phyloP scores from a whole-genome alignment of 2,113 vertebrate genomes.

The Amblyopsis rosae region DNA sequence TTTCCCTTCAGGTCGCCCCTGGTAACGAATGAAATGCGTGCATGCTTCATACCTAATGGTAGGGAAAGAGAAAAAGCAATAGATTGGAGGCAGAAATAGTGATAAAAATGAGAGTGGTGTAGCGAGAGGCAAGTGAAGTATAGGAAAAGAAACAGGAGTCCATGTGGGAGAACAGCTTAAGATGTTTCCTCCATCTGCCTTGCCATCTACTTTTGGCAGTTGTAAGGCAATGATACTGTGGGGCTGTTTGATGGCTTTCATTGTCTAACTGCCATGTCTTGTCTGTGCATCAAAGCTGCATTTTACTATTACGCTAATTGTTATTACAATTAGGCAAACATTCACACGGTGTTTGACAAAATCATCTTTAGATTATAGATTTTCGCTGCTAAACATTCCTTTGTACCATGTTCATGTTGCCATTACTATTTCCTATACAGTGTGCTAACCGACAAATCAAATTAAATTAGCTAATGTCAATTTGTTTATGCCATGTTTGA shows the following conservation, averaged over 20 bases:
- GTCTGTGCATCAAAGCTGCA: slow-evolving; percentile 15
- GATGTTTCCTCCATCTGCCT: slow-evolving; percentile 16
- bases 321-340: too few species aligned
- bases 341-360: too few species aligned
- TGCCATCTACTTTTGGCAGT: slow-evolving; percentile 13
- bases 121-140: neutral
- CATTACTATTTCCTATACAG: too few species aligned
- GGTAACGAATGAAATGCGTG: slow-evolving; percentile 73
- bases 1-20: slow-evolving; percentile 75
- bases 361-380: too few species aligned
- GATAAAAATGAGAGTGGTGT: neutral
- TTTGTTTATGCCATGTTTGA: too few species aligned
- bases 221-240: slow-evolving; percentile 33
- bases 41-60: slow-evolving; percentile 53
- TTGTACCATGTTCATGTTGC: too few species aligned
- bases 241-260: neutral
- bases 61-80: slow-evolving; percentile 30
- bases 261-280: too few species aligned
- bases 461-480: too few species aligned
- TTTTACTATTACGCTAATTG: slow-evolving; percentile 2
- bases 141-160: neutral
- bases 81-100: slow-evolving; percentile 5
- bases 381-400: too few species aligned
- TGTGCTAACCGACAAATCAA: too few species aligned
- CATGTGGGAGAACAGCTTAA: slow-evolving; percentile 4